phyloP scores from a whole-genome alignment of 2,113 vertebrate genomes.

The Egretta garzetta region DNA sequence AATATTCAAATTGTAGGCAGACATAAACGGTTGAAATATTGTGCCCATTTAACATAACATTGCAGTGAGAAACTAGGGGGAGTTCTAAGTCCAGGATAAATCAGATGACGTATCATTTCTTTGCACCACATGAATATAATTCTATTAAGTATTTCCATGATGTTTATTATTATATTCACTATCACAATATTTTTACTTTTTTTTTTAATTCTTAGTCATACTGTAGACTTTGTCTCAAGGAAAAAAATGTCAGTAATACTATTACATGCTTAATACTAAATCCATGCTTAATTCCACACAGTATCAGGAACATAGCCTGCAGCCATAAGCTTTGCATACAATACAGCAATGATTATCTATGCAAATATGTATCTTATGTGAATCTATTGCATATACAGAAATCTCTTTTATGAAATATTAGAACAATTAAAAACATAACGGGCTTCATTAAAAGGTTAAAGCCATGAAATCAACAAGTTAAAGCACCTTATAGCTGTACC shows the following conservation, averaged over 20 bases:
- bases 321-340: neutral
- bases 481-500: neutral
- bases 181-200: neutral
- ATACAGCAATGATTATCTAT: neutral
- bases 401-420: neutral
- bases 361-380: neutral
- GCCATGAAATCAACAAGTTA: neutral
- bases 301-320: neutral
- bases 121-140: neutral
- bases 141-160: neutral
- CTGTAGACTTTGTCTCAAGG: neutral
- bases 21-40: neutral
- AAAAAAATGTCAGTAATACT: neutral
- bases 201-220: neutral
- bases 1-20: neutral
- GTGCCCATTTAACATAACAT: neutral
- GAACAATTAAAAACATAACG: neutral
- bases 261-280: neutral
- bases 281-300: neutral
- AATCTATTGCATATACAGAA: neutral
- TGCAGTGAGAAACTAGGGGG: neutral
- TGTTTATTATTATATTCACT: neutral
- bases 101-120: rapidly evolving
- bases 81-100: neutral
- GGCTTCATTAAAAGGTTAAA: neutral